Evolutionary conservation across 1,140 invertebrate species (phyloP), one percentile per base, ranked within the genome.

Genomic region (Druon quercuslanigerum): DNA sequence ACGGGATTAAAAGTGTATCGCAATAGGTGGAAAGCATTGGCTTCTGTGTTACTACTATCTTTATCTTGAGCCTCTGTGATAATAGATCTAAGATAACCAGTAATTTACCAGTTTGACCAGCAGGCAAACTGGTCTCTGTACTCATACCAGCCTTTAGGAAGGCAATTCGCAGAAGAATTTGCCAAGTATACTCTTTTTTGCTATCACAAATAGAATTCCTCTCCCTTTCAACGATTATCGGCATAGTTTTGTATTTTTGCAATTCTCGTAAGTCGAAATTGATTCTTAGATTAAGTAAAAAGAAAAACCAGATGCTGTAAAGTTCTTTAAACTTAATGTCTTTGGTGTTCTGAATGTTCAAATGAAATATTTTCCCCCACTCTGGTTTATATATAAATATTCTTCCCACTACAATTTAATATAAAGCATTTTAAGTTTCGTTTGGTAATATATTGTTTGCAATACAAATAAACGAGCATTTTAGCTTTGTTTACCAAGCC

Each of bases 221-320:
- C 70, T 57, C 52, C 70, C 60, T 76, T 57, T 71, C 51, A 51
- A 71, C 13, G 33, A 33, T 72, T 71, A 76, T 72, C 46, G 51
- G 19, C 50, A 52, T 9, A 46, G 40, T 73, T 40, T 33, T 75
- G 19, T 51, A 11, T 20, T 46, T 46, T 46, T 46, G 11, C 40
- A 7, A 46, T 46, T 11, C 40, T 46, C 40, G 40, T 9, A 46
- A 46, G 40, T 46, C 40, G 7, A 46, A 46, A 46, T 46, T 7
- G 40, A 46, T 46, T 46, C 40, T 11, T 46, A 46, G 40, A 46
- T 46, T 46, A 46, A 11, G 40, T 46, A 46, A 46, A 11, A 46
- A 46, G 40, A 46, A 46, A 46, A 46, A 50, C 20, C 40, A 19
- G 8, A 33, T 54, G 60, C 75, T 72, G 51, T 74, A 74, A 52